These are phyloP conservation scores for Agelas oroides DNA, from an alignment of 37 sponge, comb jelly and placozoan genomes.

Conservation along the genomic window DNA sequence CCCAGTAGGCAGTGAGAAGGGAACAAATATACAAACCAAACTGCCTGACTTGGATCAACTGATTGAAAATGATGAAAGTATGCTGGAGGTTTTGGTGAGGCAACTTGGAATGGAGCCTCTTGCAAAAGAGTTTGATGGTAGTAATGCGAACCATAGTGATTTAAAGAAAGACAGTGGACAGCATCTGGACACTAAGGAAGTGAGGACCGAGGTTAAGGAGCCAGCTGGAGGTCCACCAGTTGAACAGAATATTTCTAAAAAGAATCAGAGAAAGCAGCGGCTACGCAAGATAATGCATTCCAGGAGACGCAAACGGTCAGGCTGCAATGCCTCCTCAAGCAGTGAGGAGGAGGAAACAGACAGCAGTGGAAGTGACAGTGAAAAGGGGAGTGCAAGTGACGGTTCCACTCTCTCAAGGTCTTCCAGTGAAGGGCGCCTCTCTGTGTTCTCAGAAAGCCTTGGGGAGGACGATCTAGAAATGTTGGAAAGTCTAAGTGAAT, in stretches of 20 bases:
- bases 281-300: background rate
- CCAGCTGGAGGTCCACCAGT: background rate
- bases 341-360: conserved; percentile 32
- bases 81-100: background rate
- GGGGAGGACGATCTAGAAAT: conserved; percentile 49
- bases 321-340: background rate
- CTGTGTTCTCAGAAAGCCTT: conserved; percentile 23
- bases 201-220: background rate
- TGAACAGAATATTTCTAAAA: conserved; percentile 10
- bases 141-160: too few species aligned
- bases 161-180: too few species aligned
- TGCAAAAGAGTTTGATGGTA: too few species aligned
- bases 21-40: background rate
- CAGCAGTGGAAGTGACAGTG: conserved; percentile 14
- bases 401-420: background rate
- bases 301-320: conserved; percentile 24
- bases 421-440: conserved; percentile 33
- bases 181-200: background rate
- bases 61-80: background rate
- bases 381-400: background rate
- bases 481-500: conserved; percentile 58
- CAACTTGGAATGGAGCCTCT: too few species aligned
- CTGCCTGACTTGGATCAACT: background rate
- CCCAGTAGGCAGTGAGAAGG: too few species aligned
- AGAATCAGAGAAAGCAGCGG: background rate